Evolutionary conservation across 1,140 invertebrate genomes (phyloP).

Genomic region (Drosophila arawakana): DNA sequence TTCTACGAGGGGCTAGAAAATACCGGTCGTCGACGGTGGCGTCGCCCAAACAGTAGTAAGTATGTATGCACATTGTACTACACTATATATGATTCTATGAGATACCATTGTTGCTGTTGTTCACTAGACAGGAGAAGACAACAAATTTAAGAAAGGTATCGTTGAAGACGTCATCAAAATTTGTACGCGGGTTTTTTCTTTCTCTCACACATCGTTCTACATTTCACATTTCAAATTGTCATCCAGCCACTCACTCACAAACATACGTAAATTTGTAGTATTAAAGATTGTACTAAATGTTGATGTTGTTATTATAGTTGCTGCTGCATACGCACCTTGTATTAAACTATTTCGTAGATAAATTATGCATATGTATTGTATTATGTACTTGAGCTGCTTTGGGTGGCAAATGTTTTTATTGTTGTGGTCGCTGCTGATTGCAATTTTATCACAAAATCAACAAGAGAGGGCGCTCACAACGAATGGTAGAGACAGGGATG

Average conservation of each 20-base stretch:
- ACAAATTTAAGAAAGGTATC: conserved; percentile 47
- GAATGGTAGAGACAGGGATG: conserved; percentile 44
- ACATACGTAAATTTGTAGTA: conserved; percentile 8
- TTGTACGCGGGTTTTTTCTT: conserved; percentile 69
- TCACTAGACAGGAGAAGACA: conserved; percentile 21
- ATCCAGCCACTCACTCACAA: conserved; percentile 16
- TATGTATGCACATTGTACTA: conserved; percentile 22
- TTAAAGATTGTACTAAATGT: conserved; percentile 38
- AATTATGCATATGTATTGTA: conserved; percentile 28
- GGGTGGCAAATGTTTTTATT: conserved; percentile 60
- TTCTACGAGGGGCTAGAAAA: conserved; percentile 40
- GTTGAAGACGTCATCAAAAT: conserved; percentile 77
- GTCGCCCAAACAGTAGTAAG: conserved; percentile 43
- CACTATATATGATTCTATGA: conserved; percentile 32
- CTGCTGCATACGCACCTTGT: conserved; percentile 72
- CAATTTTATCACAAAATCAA: conserved; percentile 82
- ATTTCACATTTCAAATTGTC: conserved; percentile 46
- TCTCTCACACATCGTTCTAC: conserved; percentile 61
- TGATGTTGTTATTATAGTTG: conserved; percentile 34
- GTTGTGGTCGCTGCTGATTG: conserved; percentile 69
- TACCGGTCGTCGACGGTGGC: conserved; percentile 39
- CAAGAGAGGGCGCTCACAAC: conserved; percentile 54
- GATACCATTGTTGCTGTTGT: conserved; percentile 40
- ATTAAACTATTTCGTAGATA: conserved; percentile 39
- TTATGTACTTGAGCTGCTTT: conserved; percentile 57